A percentile compares a stretch with the other conserved stretches of the same genome.
These are phyloP conservation scores for Pocillopora verrucosa DNA, from an alignment of 64 coral and sea anemone genomes.

Conservation along the genomic window DNA sequence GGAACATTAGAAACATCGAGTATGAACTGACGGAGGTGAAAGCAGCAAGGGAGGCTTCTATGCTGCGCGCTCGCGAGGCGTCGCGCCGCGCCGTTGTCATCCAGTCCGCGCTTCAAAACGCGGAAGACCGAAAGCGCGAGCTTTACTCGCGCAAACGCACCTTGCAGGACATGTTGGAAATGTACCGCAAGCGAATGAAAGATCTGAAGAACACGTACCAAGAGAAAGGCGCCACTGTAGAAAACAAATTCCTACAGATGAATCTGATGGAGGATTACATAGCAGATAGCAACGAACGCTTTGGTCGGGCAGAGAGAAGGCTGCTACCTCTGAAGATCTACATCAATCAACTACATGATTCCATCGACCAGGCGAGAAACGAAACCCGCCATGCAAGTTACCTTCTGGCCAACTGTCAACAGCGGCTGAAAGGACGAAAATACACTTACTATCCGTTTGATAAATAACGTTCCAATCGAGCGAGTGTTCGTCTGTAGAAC, in stretches of 20 bases:
- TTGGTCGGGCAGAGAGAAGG: slow-evolving; percentile 59
- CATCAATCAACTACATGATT: slow-evolving; percentile 64
- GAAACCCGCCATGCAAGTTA: slow-evolving; percentile 31
- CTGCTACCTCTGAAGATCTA: slow-evolving; percentile 76
- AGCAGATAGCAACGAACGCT: slow-evolving; percentile 41
- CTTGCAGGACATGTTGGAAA: slow-evolving; percentile 62
- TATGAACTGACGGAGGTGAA: slow-evolving; percentile 81
- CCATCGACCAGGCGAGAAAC: slow-evolving; percentile 45
- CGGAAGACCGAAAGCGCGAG: slow-evolving; percentile 40
- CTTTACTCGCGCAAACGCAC: slow-evolving; percentile 38
- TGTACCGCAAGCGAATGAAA: slow-evolving; percentile 58
- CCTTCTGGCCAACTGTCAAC: slow-evolving; percentile 47
- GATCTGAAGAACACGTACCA: slow-evolving; percentile 22
- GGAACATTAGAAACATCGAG: slow-evolving; percentile 65
- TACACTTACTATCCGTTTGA: slow-evolving; percentile 32
- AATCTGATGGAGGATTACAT: slow-evolving; percentile 65
- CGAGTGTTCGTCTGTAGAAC: too few relatives aligned
- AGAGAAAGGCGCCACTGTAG: slow-evolving; percentile 11
- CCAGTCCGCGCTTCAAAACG: slow-evolving; percentile 52
- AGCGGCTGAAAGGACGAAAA: slow-evolving; percentile 34
- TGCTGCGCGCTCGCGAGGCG: slow-evolving; percentile 48
- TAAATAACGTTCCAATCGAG: not conserved
- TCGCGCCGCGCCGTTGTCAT: slow-evolving; percentile 27
- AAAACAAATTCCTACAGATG: slow-evolving; percentile 45
- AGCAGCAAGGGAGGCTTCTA: slow-evolving; percentile 56